Percentiles rank a stretch among this genome's conserved stretches.
Evolutionary conservation across 2,888 invertebrate genomes (phyloP).

Genomic region (Steromphala cineraria): DNA sequence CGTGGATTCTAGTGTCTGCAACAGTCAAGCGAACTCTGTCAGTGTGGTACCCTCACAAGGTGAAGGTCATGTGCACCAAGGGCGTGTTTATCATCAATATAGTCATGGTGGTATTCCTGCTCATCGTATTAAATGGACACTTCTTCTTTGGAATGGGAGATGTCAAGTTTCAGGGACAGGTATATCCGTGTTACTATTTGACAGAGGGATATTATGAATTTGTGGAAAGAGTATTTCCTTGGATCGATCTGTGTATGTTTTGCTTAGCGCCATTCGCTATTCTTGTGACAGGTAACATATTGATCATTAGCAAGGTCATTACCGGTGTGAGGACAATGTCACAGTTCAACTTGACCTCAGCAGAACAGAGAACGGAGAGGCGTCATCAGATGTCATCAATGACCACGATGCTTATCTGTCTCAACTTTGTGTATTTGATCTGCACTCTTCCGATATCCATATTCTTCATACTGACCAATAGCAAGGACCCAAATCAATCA

Average conservation of each 20-base stretch:
- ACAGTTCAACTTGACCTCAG: not conserved
- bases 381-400: slow-evolving; percentile 42
- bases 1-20: slow-evolving; percentile 45
- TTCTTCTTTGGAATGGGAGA: slow-evolving; percentile 28
- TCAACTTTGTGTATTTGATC: slow-evolving; percentile 37
- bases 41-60: slow-evolving; percentile 43
- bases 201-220: slow-evolving; percentile 12
- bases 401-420: slow-evolving; percentile 35
- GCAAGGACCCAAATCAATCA: not conserved
- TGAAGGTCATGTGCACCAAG: slow-evolving; percentile 35
- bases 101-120: slow-evolving; percentile 12
- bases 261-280: slow-evolving; percentile 37
- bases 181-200: not conserved
- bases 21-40: slow-evolving; percentile 40
- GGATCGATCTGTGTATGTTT: slow-evolving; percentile 40
- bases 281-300: slow-evolving; percentile 35
- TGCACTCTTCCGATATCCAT: slow-evolving; percentile 36
- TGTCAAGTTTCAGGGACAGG: not conserved
- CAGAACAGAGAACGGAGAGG: slow-evolving; percentile 14
- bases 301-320: slow-evolving; percentile 38
- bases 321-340: slow-evolving; percentile 1
- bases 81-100: slow-evolving; percentile 27
- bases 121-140: slow-evolving; percentile 31
- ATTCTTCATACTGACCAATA: slow-evolving; percentile 14
- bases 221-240: slow-evolving; percentile 19